These are phyloP conservation scores for Mamestra configurata DNA, from an alignment of 1,140 invertebrate genomes.

Conservation along the genomic window DNA sequence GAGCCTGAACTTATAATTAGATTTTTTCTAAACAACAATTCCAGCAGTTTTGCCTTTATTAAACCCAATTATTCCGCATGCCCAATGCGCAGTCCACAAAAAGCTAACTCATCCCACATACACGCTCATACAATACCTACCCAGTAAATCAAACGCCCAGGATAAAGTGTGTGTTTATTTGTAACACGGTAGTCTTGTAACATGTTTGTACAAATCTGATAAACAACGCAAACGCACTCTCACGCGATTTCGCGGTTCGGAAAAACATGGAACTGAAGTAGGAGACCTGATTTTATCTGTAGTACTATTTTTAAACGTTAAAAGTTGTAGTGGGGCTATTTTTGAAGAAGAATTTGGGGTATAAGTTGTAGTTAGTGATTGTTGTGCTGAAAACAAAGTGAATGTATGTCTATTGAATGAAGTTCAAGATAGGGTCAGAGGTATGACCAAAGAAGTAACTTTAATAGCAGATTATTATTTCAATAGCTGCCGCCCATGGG, in stretches of 20 bases:
- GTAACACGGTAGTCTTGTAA: constrained; percentile 60
- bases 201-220: constrained; percentile 68
- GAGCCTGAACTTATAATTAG: no score
- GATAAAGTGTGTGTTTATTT: constrained; percentile 59
- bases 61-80: not conserved
- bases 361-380: not conserved
- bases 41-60: no score
- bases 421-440: no score
- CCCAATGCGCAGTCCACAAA: not conserved
- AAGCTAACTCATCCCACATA: constrained; percentile 33
- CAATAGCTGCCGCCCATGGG: no score
- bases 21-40: no score
- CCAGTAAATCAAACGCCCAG: constrained; percentile 54
- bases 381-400: not conserved
- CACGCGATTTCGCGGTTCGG: constrained; percentile 56
- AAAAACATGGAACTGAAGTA: constrained; percentile 51
- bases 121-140: constrained; percentile 35
- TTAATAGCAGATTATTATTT: no score
- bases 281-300: constrained; percentile 40
- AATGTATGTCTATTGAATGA: no score
- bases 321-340: not conserved
- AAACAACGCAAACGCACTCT: constrained; percentile 55
- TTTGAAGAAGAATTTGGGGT: not conserved
- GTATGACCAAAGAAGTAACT: no score
- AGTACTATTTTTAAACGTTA: constrained; percentile 23